These are phyloP conservation scores for Natrix natrix DNA, from an alignment of 2,797 vertebrate species.

Conservation along the genomic window DNA sequence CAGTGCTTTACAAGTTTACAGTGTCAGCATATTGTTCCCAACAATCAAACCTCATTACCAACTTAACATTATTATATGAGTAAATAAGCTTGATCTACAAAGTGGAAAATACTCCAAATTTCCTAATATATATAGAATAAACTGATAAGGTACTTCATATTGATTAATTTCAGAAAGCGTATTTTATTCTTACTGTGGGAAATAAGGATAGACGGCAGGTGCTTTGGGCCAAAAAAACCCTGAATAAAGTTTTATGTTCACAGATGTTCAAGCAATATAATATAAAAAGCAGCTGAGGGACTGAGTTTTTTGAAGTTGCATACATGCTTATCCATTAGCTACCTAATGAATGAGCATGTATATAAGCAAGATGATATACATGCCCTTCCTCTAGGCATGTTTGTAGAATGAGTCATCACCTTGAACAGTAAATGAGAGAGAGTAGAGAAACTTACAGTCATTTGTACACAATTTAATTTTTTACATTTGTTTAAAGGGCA, in stretches of 20 bases:
- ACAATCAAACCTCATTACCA: background rate
- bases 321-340: background rate
- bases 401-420: constrained; percentile 11
- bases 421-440: background rate
- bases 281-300: background rate
- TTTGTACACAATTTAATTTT: background rate
- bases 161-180: background rate
- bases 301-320: background rate
- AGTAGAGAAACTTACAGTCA: background rate
- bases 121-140: background rate
- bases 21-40: background rate
- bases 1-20: background rate
- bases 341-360: background rate
- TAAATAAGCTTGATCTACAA: background rate
- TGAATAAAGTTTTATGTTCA: background rate
- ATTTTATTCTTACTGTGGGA: background rate
- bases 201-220: background rate
- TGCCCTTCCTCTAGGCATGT: background rate
- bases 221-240: background rate
- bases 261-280: background rate
- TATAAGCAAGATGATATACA: background rate
- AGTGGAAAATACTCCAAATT: background rate
- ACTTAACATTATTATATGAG: background rate
- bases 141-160: background rate
- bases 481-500: background rate